These are phyloP conservation scores for Micrasema longulum DNA, from an alignment of 1,140 invertebrate genomes.

Conservation along the genomic window DNA sequence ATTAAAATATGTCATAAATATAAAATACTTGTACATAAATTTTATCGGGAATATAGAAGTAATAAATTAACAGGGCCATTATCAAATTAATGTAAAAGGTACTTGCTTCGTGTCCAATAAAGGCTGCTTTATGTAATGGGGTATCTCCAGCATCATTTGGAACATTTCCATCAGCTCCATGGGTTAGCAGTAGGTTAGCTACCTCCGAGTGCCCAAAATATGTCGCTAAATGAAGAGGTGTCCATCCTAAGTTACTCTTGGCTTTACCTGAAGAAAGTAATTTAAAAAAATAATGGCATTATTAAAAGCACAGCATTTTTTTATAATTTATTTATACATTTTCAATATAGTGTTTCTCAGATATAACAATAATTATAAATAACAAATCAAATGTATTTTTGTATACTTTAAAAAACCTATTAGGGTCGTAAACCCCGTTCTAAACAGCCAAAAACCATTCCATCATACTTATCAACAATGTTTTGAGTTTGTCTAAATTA, in stretches of 20 bases:
- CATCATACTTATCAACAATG: no score
- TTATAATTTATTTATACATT: not conserved
- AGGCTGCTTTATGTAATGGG: conserved; percentile 66
- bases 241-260: conserved; percentile 67
- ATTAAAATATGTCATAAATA: no score
- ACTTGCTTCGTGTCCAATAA: conserved; percentile 65
- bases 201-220: conserved; percentile 65
- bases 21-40: no score
- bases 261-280: conserved; percentile 60
- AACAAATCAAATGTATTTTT: not conserved
- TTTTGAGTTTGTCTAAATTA: no score
- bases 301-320: not conserved
- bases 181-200: conserved; percentile 61
- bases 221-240: conserved; percentile 66
- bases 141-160: conserved; percentile 65
- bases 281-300: not conserved
- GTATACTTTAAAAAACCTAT: no score
- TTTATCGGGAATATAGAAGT: no score
- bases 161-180: conserved; percentile 64
- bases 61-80: no score
- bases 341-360: not conserved
- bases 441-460: no score
- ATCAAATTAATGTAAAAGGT: no score
- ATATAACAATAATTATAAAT: not conserved
- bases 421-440: no score